Base-by-base conservation (phyloP, 2,888 invertebrate genomes). In the Pterostichus niger region DNA sequence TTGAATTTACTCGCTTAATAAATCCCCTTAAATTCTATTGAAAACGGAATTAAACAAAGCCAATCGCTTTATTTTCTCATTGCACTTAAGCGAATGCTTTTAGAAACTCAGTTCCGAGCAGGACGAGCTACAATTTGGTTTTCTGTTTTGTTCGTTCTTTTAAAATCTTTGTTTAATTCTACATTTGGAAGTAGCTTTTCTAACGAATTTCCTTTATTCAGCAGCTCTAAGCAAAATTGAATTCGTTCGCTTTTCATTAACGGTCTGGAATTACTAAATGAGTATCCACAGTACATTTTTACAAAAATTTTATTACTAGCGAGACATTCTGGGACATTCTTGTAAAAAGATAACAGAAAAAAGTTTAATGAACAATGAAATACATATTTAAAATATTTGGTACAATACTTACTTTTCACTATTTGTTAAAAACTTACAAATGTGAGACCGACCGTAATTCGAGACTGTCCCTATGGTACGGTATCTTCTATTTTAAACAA, bases 1-100 rank as follows among this genome's bases (percentile, higher is more conserved):
- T 83, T 83, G 68, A 83, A 76, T 83, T 77, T 77, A 77, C 59
- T 52, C 76, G 76, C 56, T 52, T 68, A 82, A 83, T 83, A 77
- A 77, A 83, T 83, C 68, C 83, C 68, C 40, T 77, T 77, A 77
- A 83, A 64, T 64, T 77, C 83, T 83, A 83, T 76, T 76, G 76
- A 76, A 83, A 64, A 64, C 83, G 56, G 64, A 83, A 83, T 83
- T 76, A 77, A 76, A 64, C 68, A 83, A 52, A 64, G 52, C 83
- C 83, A 83, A 83, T 83, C 68, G 77, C 83, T 83, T 83, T 77
- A 83, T 83, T 64, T 77, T 77, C 77, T 77, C 76, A 68, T 64
- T 83, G 83, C 75, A 83, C 64, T 77, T 76, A 77, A 83, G 68
- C 49, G 83, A 83, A 52, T 54, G 40, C 61, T 77, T 77, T 52